phyloP scores from a whole-genome alignment of 2,888 invertebrate species.

The Microplitis deprimator region DNA sequence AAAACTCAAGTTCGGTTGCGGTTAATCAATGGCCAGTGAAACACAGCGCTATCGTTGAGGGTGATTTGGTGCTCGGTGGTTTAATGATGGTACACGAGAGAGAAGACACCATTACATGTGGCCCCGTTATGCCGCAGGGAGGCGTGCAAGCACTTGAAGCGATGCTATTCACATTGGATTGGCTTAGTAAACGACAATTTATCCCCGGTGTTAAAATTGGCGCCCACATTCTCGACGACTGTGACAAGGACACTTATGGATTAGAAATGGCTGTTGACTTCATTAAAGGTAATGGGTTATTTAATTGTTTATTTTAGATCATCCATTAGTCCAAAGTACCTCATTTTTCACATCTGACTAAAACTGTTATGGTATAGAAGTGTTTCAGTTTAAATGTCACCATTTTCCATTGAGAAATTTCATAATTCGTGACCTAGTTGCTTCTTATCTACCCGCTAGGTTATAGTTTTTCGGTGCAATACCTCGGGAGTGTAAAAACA shows the following conservation, averaged over 20 bases:
- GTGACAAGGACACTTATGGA: slow-evolving; percentile 93
- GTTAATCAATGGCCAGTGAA: slow-evolving; percentile 81
- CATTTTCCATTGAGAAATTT: no score
- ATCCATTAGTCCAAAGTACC: no score
- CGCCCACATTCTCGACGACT: slow-evolving; percentile 90
- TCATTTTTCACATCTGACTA: no score
- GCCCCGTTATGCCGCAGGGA: slow-evolving; percentile 92
- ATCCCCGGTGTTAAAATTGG: slow-evolving; percentile 84
- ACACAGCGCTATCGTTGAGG: slow-evolving; percentile 85
- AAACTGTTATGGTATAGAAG: no score
- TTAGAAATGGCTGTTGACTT: slow-evolving; percentile 94
- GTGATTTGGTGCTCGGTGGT: slow-evolving; percentile 87
- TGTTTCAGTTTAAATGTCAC: no score
- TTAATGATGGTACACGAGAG: slow-evolving; percentile 94
- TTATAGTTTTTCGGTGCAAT: no score
- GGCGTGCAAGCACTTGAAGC: slow-evolving; percentile 88
- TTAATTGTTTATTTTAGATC: no score
- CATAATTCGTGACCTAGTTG: no score
- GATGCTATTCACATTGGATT: slow-evolving; percentile 90
- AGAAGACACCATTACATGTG: slow-evolving; percentile 85
- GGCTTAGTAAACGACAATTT: slow-evolving; percentile 75
- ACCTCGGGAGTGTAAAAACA: no score
- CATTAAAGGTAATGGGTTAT: slow-evolving; percentile 81
- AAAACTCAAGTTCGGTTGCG: slow-evolving; percentile 61
- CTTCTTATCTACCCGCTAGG: no score